Evolutionary conservation across 2,797 vertebrate species (phyloP).

Genomic region (Loriculus beryllinus): DNA sequence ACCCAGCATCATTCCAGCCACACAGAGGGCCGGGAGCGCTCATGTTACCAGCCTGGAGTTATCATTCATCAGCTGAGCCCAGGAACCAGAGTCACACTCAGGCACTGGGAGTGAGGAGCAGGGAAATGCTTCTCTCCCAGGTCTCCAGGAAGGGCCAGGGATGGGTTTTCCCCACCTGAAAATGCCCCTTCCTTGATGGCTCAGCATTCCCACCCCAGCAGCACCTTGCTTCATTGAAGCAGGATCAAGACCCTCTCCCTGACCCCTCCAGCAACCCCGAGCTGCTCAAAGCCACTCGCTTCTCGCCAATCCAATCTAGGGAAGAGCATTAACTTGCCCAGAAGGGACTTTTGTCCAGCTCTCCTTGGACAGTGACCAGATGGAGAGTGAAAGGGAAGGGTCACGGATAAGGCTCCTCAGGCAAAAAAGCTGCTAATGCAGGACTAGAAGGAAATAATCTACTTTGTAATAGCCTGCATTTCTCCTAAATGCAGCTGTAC

Average conservation of each 20-base stretch:
- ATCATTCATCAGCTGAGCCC: not conserved
- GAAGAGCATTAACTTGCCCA: slow-evolving; percentile 20
- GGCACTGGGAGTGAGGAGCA: not conserved
- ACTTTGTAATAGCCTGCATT: not conserved
- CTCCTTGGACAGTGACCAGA: slow-evolving; percentile 4
- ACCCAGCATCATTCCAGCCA: not conserved
- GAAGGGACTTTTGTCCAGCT: slow-evolving; percentile 1
- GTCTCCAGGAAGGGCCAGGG: not conserved
- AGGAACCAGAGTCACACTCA: not conserved
- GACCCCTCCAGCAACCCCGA: fast-evolving
- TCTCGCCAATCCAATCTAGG: slow-evolving; percentile 7
- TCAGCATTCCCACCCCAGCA: not conserved
- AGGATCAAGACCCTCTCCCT: not conserved
- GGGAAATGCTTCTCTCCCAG: not conserved
- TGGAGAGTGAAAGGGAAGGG: slow-evolving; percentile 30
- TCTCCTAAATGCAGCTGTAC: not conserved
- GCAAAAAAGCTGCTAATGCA: not conserved
- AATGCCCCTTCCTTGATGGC: fast-evolving
- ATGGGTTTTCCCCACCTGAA: no score
- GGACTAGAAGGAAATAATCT: not conserved
- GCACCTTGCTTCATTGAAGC: fast-evolving
- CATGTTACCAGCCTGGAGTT: not conserved
- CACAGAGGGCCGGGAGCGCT: fast-evolving
- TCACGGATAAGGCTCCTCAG: not conserved
- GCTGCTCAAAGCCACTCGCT: not conserved